Evolutionary conservation across 2,888 invertebrate genomes (phyloP).

Genomic region (Matsumyia berberina): DNA sequence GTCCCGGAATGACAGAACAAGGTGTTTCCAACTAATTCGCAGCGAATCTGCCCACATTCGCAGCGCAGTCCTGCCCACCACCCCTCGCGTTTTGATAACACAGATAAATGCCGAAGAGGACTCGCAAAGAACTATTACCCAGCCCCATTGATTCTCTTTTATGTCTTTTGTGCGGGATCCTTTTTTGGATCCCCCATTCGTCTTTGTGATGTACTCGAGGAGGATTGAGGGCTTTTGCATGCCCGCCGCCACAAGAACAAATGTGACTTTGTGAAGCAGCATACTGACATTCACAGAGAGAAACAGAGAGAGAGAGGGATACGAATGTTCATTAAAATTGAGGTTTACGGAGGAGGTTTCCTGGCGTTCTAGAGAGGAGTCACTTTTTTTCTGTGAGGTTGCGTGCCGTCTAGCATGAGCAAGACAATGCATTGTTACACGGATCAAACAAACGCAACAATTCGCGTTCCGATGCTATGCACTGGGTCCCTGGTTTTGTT

Average conservation of each 20-base stretch:
- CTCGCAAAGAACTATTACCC: slow-evolving; percentile 74
- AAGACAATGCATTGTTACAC: slow-evolving; percentile 70
- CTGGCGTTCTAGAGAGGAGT: slow-evolving; percentile 48
- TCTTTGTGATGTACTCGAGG: slow-evolving; percentile 69
- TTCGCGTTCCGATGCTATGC: slow-evolving; percentile 57
- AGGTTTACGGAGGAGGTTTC: slow-evolving; percentile 60
- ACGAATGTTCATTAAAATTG: slow-evolving; percentile 75
- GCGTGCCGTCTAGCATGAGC: slow-evolving; percentile 55
- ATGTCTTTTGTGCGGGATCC: slow-evolving; percentile 68
- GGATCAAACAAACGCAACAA: slow-evolving; percentile 70
- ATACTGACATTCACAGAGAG: slow-evolving; percentile 48
- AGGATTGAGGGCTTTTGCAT: slow-evolving; percentile 58
- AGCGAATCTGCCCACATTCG: slow-evolving; percentile 55
- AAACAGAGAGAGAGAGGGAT: background rate
- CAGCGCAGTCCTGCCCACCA: slow-evolving; percentile 9
- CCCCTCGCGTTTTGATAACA: too few species aligned
- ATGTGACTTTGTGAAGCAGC: slow-evolving; percentile 66
- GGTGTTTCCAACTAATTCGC: slow-evolving; percentile 77
- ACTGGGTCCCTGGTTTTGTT: slow-evolving; percentile 57
- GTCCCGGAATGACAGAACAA: slow-evolving; percentile 77
- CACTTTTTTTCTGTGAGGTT: slow-evolving; percentile 40
- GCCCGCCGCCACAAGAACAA: slow-evolving; percentile 60
- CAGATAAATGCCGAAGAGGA: slow-evolving; percentile 71
- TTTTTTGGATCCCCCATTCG: slow-evolving; percentile 68
- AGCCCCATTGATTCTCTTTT: slow-evolving; percentile 75